Base-by-base conservation (phyloP, 1,140 invertebrate genomes). In the Gonioctena quinquepunctata region DNA sequence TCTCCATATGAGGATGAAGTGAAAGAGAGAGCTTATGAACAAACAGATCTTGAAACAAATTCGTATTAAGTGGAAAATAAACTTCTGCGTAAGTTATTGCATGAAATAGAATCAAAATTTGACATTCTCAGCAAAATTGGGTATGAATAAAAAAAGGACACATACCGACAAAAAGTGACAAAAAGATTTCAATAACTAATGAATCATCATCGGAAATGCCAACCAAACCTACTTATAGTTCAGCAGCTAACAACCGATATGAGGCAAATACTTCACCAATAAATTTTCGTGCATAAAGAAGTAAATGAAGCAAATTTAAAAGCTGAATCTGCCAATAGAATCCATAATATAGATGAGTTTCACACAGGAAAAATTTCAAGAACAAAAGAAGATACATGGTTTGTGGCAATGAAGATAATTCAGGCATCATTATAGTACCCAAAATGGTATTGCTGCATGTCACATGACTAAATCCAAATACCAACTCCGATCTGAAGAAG, bases 301-400 rank as follows among this genome's bases (percentile, higher is more conserved):
- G 49, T 52, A 21, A 52, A 52, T 52, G 49, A 7, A 52, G 49
- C 49, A 18, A 52, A 1, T n/a, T 21, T 52, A 16, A 21, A 7
- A 52, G 3, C 49, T 6, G 49, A 52, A 52, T 52, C 1, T 21
- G 19, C 49, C 19, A 52, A 16, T 18, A 52, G 16, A 52, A 52
- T 52, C 1, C n/a, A n/a, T n/a, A 21, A 52, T 16, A 52, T 52
- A 52, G 7, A 21, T 13, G 2, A 52, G 49, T 52, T 52, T 52
- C 49, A 52, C 49, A 52, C 49, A 52, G 49, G 19, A 16, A 52
- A 18, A 52, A 50, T n/a, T 3, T 50, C 3, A 50, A n/a, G 49
- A 50, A 50, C n/a, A n/a, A 50, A 16, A 50, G 49, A 50, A 50
- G 49, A 50, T 50, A 52, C 49, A 52, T 52, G 49, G n/a, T 52